These are phyloP conservation scores for Eutrigla gurnardus DNA, from an alignment of 2,797 vertebrate genomes.

Conservation along the genomic window DNA sequence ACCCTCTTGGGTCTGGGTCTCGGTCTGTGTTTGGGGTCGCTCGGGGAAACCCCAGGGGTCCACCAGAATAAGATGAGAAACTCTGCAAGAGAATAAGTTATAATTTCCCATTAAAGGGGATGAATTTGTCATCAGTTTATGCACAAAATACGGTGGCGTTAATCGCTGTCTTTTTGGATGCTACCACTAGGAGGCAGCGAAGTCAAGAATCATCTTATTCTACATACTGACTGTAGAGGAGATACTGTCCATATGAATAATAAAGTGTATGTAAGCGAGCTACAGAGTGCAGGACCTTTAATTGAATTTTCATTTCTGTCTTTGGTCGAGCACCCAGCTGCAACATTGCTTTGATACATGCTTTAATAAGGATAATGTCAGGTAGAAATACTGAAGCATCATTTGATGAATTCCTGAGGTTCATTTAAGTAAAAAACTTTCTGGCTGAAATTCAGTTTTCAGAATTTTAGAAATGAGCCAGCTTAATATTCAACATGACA, in stretches of 20 bases:
- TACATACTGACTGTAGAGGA: too few species aligned
- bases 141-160: not conserved
- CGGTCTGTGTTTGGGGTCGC: conserved; percentile 63
- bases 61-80: conserved; percentile 92
- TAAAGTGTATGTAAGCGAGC: too few species aligned
- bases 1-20: conserved; percentile 39
- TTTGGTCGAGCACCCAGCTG: too few species aligned
- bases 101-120: not conserved
- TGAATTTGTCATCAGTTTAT: not conserved
- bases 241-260: too few species aligned
- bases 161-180: not conserved
- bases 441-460: not conserved
- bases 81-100: conserved; percentile 71
- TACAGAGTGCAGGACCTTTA: too few species aligned
- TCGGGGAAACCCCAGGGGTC: conserved; percentile 92
- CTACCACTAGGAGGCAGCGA: not conserved
- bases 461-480: not conserved
- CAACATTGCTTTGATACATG: too few species aligned
- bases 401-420: not conserved
- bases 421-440: not conserved
- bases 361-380: too few species aligned
- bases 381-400: not conserved
- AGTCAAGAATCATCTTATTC: not conserved
- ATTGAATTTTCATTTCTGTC: too few species aligned
- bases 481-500: not conserved